Conservation (phyloP, 1,140 invertebrate species). For the Leptopilina boulardi region DNA sequence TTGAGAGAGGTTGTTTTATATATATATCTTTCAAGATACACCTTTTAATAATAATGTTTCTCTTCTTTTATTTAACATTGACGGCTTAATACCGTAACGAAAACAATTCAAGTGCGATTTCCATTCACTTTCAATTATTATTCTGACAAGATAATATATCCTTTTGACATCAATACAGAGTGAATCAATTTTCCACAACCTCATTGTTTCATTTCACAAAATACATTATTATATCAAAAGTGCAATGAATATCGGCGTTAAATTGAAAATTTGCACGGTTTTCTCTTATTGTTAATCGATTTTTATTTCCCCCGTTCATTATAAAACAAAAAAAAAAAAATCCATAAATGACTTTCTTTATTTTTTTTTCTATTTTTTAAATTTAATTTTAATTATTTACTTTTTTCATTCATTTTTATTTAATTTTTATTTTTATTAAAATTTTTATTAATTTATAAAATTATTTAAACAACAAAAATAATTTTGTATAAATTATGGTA, state of each 20-base stretch:
- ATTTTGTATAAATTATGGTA: too few species aligned
- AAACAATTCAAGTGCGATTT: neutral
- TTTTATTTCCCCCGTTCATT: neutral
- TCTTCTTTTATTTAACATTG: neutral
- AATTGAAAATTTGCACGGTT: constrained; percentile 9
- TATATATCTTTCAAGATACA: neutral
- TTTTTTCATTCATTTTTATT: too few species aligned
- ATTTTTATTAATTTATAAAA: too few species aligned
- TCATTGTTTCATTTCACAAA: constrained; percentile 4
- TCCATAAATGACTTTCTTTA: too few species aligned
- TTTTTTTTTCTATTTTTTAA: too few species aligned
- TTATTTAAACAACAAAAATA: too few species aligned
- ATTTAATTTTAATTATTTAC: too few species aligned
- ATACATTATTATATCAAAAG: too few species aligned
- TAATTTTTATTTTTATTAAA: too few species aligned
- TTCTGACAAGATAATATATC: neutral
- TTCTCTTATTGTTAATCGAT: neutral
- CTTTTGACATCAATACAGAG: neutral
- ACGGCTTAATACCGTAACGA: neutral
- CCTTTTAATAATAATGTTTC: neutral
- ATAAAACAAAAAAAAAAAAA: too few species aligned
- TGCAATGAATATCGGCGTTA: constrained; percentile 18
- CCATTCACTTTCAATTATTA: constrained; percentile 20
- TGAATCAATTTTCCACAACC: neutral
- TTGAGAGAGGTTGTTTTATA: too few species aligned